A percentile compares a stretch with the other conserved stretches of the same genome.
Evolutionary conservation across 2,113 vertebrate genomes (phyloP).

Genomic region (Eurypyga helias): DNA sequence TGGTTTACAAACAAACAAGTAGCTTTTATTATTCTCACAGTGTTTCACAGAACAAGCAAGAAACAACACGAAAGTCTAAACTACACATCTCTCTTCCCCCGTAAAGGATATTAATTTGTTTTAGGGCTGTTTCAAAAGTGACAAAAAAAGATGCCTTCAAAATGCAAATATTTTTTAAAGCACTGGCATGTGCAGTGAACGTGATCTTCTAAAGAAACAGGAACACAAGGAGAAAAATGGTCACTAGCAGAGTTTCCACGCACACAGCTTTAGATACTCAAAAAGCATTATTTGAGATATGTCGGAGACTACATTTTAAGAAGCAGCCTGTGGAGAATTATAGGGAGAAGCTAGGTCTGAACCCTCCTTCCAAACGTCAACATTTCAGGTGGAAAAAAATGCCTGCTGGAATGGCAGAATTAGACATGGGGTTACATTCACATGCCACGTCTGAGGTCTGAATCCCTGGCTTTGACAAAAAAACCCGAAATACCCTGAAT

Average conservation of each 20-base stretch:
- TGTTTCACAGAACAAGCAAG: neutral
- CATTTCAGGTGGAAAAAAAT: neutral
- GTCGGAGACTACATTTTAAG: neutral
- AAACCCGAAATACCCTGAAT: neutral
- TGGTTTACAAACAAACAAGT: neutral
- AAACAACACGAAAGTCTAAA: neutral
- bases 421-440: neutral
- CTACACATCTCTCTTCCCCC: neutral
- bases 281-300: neutral
- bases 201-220: neutral
- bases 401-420: neutral
- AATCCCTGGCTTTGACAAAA: neutral
- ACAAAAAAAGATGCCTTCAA: neutral
- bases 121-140: neutral
- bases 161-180: neutral
- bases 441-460: neutral
- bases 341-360: neutral
- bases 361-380: neutral
- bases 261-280: neutral
- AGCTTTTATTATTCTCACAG: neutral
- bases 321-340: neutral
- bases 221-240: neutral
- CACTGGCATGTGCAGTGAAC: rapidly evolving
- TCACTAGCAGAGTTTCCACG: neutral
- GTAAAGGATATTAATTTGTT: neutral